These are phyloP conservation scores for Drosophila peninsularis DNA, from an alignment of 2,888 invertebrate species.

Conservation along the genomic window DNA sequence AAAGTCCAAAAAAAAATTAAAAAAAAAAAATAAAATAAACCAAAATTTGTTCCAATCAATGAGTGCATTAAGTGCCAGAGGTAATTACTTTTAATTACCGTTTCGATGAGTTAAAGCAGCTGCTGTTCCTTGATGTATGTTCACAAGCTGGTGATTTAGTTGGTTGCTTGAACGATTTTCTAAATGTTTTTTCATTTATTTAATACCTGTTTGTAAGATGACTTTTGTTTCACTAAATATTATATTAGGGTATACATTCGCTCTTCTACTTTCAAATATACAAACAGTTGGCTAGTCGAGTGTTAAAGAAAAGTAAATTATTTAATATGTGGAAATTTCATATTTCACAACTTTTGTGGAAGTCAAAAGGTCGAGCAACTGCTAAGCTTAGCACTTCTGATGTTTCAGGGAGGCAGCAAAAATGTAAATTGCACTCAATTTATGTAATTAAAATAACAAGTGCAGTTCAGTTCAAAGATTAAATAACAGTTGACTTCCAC, in stretches of 20 bases:
- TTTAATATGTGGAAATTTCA: background rate
- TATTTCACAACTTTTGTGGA: background rate
- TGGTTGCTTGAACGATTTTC: background rate
- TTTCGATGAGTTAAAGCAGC: background rate
- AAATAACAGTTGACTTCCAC: background rate
- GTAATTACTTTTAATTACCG: conserved; percentile 12
- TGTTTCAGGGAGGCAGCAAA: background rate
- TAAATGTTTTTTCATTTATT: background rate
- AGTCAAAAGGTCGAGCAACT: too few species aligned
- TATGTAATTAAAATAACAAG: background rate
- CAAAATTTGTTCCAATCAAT: conserved; percentile 18
- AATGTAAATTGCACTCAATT: background rate
- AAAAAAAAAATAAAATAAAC: background rate
- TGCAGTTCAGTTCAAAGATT: background rate
- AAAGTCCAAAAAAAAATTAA: too few species aligned
- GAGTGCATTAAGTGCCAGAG: conserved; percentile 11
- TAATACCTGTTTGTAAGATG: background rate
- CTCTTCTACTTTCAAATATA: too few species aligned
- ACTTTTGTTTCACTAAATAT: background rate
- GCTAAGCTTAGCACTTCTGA: too few species aligned
- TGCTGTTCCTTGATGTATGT: conserved; percentile 2
- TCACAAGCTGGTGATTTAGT: background rate
- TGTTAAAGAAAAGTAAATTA: background rate
- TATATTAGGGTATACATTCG: too few species aligned
- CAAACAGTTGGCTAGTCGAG: too few species aligned